phyloP scores from a whole-genome alignment of 2,888 invertebrate species.

The Gnatocerus cornutus region DNA sequence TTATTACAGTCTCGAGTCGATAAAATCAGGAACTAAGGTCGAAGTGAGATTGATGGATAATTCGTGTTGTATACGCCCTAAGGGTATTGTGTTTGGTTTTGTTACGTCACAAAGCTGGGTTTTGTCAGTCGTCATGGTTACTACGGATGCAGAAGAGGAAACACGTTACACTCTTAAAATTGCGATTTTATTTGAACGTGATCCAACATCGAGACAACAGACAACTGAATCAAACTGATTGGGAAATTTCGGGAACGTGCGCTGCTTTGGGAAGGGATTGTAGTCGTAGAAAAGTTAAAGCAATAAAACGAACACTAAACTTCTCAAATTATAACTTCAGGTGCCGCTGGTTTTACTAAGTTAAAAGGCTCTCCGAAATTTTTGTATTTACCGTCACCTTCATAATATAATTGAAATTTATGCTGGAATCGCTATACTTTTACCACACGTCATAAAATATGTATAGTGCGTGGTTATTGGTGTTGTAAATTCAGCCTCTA shows the following conservation, averaged over 20 bases:
- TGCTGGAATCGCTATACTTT: no score
- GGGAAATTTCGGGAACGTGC: constrained; percentile 23
- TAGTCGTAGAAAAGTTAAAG: no score
- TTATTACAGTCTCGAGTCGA: constrained; percentile 30
- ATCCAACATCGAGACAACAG: constrained; percentile 18
- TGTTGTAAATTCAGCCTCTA: no score
- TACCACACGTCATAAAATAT: no score
- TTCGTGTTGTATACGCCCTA: constrained; percentile 31
- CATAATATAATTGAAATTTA: no score
- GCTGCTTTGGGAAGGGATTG: constrained; percentile 1
- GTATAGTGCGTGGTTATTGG: no score
- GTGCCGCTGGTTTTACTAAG: no score
- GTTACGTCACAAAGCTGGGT: constrained; percentile 28
- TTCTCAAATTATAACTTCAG: no score
- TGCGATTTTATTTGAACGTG: constrained; percentile 33
- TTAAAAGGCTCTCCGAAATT: no score
- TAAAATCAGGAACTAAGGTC: constrained; percentile 33
- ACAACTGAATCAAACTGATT: constrained; percentile 37
- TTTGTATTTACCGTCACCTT: no score
- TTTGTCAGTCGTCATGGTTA: constrained; percentile 35
- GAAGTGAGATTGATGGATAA: constrained; percentile 34
- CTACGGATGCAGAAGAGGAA: constrained; percentile 31
- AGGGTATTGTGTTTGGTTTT: constrained; percentile 35
- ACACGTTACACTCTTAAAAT: constrained; percentile 38
- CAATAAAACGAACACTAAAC: no score